Conservation (phyloP, 2,888 invertebrate genomes). For the Iphiclides podalirius region DNA sequence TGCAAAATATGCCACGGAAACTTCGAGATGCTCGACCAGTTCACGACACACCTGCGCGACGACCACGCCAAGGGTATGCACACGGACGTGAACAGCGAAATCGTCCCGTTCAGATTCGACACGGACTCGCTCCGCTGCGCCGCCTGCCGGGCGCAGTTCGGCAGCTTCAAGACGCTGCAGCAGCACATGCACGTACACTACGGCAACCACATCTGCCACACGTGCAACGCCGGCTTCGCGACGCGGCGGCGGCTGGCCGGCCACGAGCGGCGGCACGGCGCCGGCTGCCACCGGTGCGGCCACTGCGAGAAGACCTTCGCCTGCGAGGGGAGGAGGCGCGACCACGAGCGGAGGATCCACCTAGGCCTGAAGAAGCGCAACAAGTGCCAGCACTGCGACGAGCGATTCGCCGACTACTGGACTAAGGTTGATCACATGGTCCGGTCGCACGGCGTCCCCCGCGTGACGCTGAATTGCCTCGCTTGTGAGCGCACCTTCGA, state of each 20-base stretch:
- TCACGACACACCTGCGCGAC: constrained; percentile 31
- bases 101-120: constrained; percentile 42
- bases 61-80: constrained; percentile 28
- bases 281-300: constrained; percentile 55
- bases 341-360: constrained; percentile 42
- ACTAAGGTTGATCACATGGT: constrained; percentile 46
- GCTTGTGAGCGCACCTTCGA: constrained; percentile 49
- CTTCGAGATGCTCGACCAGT: constrained; percentile 23
- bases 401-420: constrained; percentile 47
- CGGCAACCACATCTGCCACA: constrained; percentile 39
- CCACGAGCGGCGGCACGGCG: constrained; percentile 34
- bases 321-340: constrained; percentile 37
- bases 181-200: constrained; percentile 44
- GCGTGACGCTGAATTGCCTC: constrained; percentile 42
- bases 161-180: constrained; percentile 36
- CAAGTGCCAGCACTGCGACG: constrained; percentile 47
- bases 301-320: constrained; percentile 60
- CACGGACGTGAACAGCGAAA: constrained; percentile 31
- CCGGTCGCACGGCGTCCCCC: constrained; percentile 40
- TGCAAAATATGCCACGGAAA: constrained; percentile 37
- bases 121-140: constrained; percentile 27
- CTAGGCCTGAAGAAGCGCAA: constrained; percentile 38
- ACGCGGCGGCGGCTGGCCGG: constrained; percentile 30
- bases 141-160: constrained; percentile 34
- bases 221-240: constrained; percentile 39